A percentile compares a stretch with the other conserved stretches of the same genome.
phyloP scores from a whole-genome alignment of 2,888 invertebrate genomes.

The Salticus scenicus region DNA sequence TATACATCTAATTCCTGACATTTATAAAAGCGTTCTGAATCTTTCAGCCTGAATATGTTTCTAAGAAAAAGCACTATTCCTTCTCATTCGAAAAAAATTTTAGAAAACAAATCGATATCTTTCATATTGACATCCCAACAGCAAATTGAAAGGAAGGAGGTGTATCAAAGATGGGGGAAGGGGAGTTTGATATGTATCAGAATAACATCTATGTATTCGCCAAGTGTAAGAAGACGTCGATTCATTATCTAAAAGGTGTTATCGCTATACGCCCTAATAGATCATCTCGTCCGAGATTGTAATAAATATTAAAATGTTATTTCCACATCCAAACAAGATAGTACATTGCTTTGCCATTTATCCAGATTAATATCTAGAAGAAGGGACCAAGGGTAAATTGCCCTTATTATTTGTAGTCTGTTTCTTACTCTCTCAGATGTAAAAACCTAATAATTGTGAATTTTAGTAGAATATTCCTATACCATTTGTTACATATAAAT shows the following conservation, averaged over 20 bases:
- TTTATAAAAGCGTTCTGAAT: too few species aligned
- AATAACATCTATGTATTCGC: slow-evolving; percentile 29
- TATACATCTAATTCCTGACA: too few species aligned
- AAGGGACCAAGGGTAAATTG: background rate
- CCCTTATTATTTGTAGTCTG: background rate
- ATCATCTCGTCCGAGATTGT: slow-evolving; percentile 34
- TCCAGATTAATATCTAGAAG: slow-evolving; percentile 41
- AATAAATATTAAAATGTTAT: slow-evolving; percentile 68
- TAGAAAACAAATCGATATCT: background rate
- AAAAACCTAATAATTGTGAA: too few species aligned
- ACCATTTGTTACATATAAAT: too few species aligned
- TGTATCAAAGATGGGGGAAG: too few species aligned
- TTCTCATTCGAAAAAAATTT: background rate
- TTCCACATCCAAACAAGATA: slow-evolving; percentile 29
- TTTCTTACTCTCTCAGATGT: too few species aligned
- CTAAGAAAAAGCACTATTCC: background rate
- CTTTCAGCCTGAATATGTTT: background rate
- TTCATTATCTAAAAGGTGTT: slow-evolving; percentile 68
- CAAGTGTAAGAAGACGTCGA: slow-evolving; percentile 32
- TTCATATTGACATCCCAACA: background rate
- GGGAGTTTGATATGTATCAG: slow-evolving; percentile 1
- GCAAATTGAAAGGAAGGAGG: too few species aligned
- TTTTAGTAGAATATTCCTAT: too few species aligned
- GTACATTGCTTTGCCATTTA: slow-evolving; percentile 63
- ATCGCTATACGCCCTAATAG: slow-evolving; percentile 55